Conservation (phyloP, 1,140 invertebrate genomes). For the Calosoma granatense region DNA sequence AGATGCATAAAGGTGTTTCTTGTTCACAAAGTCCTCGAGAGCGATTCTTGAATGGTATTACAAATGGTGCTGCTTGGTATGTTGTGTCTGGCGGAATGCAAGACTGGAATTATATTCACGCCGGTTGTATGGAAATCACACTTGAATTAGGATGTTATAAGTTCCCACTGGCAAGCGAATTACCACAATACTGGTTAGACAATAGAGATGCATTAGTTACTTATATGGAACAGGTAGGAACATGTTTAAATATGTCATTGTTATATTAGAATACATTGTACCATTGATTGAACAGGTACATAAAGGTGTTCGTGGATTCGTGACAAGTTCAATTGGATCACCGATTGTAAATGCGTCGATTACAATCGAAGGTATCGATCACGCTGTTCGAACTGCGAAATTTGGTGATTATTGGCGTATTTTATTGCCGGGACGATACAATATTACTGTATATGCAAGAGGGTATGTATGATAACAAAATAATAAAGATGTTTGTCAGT, state of each 20-base stretch:
- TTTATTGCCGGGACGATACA: constrained; percentile 78
- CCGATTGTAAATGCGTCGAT: constrained; percentile 67
- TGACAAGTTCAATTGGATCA: constrained; percentile 64
- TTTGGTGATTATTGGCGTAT: constrained; percentile 92
- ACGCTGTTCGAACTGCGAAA: constrained; percentile 53
- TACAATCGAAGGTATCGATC: constrained; percentile 58
- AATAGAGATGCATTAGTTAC: constrained; percentile 76
- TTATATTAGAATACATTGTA: constrained; percentile 13
- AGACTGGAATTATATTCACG: constrained; percentile 92
- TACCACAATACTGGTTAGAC: constrained; percentile 78
- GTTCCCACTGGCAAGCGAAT: constrained; percentile 63
- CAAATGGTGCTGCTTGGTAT: constrained; percentile 91
- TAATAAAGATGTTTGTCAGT: neutral
- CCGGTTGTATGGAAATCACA: constrained; percentile 91
- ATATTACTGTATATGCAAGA: constrained; percentile 59
- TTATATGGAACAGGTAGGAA: constrained; percentile 75
- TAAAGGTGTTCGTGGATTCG: constrained; percentile 76
- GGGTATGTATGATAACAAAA: constrained; percentile 38
- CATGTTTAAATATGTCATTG: constrained; percentile 6
- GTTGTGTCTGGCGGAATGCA: constrained; percentile 89
- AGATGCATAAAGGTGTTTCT: constrained; percentile 68
- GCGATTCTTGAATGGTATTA: constrained; percentile 72
- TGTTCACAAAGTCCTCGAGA: constrained; percentile 55
- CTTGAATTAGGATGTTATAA: constrained; percentile 92
- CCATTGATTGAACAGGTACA: constrained; percentile 76